Base-by-base conservation (phyloP, 2,797 vertebrate species). In the Takifugu ocellatus region DNA sequence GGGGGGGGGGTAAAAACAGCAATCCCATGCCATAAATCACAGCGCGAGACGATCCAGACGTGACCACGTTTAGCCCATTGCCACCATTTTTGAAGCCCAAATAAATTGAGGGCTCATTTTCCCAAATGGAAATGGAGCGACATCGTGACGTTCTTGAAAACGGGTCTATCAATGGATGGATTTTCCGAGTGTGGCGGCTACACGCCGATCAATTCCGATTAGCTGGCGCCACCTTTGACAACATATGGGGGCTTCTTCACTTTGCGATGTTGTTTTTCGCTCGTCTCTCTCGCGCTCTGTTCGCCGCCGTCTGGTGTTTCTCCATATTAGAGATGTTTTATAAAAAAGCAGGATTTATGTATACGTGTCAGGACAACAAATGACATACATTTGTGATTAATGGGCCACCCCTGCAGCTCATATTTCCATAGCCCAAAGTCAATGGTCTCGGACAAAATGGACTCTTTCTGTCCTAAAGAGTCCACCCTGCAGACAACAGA, bases 11-110 rank as follows among this genome's bases (percentile, higher is more conserved):
- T 90, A 90, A 83, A 91, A 83, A 83, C 6, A 24, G 85, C 90
- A 84, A 90, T 90, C 81, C 86, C 77, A 72, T 78, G 79, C 74
- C 88, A 91, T 92, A 91, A 92, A 92, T 92, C 90, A 92, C 84
- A 74, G 81, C 75, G 84, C 86, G 80, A 73, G 90, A 78, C 78
- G 72, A 80, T 60, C 75, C 82, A 76, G 80, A 77, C 81, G 82
- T 79, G 72, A 84, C 87, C 89, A 81, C 89, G 82, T 85, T 87
- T 84, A 84, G 84, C 71, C 81, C 77, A 48, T 81, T 82, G 78
- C 74, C 54, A 82, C 79, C 83, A 78, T 81, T 86, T 89, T 78
- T 78, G 85, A 77, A 91, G 91, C 86, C 87, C 87, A 90, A 92
- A 90, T 90, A 90, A 90, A 91, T 91, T 89, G 90, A 84, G 53